Percentiles rank a stretch among this genome's conserved stretches.
Conservation (phyloP, 1,140 invertebrate genomes). For the Myzus persicae region DNA sequence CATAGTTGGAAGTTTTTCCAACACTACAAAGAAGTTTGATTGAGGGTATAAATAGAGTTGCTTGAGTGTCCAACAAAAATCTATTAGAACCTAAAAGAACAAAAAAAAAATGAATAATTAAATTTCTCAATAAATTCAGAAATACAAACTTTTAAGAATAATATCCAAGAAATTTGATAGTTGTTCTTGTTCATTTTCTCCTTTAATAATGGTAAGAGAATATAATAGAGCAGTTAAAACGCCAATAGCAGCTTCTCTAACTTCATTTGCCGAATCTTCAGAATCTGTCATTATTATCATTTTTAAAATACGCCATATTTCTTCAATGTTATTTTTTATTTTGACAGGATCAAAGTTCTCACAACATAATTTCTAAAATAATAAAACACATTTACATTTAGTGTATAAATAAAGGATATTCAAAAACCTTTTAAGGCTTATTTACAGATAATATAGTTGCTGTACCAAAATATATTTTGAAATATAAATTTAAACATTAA, state of each 20-base stretch:
- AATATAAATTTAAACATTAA: not conserved
- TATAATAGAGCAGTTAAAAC: conserved; percentile 52
- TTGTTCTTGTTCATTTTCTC: conserved; percentile 44
- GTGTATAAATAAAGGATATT: not conserved
- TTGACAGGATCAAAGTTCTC: conserved; percentile 47
- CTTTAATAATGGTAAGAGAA: conserved; percentile 33
- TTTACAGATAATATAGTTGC: not conserved
- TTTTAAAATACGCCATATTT: conserved; percentile 58
- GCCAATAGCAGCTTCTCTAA: conserved; percentile 38
- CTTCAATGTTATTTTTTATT: conserved; percentile 44
- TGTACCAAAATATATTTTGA: not conserved
- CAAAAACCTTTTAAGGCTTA: not conserved
- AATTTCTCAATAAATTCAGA: not conserved
- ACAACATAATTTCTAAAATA: conserved; percentile 53
- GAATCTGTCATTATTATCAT: conserved; percentile 39
- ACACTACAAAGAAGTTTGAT: conserved; percentile 51
- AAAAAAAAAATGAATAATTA: not conserved
- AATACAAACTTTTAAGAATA: conserved; percentile 50
- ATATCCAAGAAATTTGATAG: conserved; percentile 51
- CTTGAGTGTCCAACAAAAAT: conserved; percentile 41
- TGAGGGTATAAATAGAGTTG: conserved; percentile 52
- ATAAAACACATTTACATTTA: not conserved
- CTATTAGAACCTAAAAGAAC: conserved; percentile 55
- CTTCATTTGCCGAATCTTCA: conserved; percentile 14
- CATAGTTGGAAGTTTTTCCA: conserved; percentile 40